Evolutionary conservation across 2,888 invertebrate species (phyloP), one percentile per base, ranked within the genome.

Genomic region (Chaitophorus viminalis): DNA sequence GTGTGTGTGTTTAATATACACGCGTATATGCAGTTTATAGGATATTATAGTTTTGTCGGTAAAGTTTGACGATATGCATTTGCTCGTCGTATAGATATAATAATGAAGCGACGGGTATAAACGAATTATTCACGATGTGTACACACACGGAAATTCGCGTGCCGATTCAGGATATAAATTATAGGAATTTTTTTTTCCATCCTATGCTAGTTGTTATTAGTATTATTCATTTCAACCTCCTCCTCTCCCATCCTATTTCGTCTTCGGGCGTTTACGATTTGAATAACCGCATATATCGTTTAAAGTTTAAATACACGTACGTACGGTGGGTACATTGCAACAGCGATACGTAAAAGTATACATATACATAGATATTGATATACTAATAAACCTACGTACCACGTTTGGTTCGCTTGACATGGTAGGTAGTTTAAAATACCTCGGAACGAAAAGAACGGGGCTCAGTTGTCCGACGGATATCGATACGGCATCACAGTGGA

Each of bases 81-180:
- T 6, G 6, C 31, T 9, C 54, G n/a, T 11, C 29, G 75, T 31
- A 25, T 33, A 31, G 39, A 33, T 46, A 3, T 46, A 46, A 8
- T 25, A 8, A 31, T 36, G 33, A 76, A 75, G 29, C 60, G 25
- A 60, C 60, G 60, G n/a, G 18, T 3, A 70, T 3, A 70, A 78
- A 52, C 33, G 25, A 79, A 81, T 87, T 75, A 65, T 46, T 14
- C 14, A 46, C 46, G 14, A 52, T n/a, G 54, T 79, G 29, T 29
- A 72, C 72, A 72, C 79, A 81, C 87, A 87, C 87, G 81, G 79
- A 65, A 72, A 74, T 87, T 87, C 81, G 87, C 87, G 87, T 87
- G 87, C 25, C 21, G 29, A 39, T 81, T 87, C 33, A 46, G 74
- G 14, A 75, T 31, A 72, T 72, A 75, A 79, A 81, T 81, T 33